Evolutionary conservation across 2,113 vertebrate genomes (phyloP).

Genomic region (Oreotrochilus melanogaster): DNA sequence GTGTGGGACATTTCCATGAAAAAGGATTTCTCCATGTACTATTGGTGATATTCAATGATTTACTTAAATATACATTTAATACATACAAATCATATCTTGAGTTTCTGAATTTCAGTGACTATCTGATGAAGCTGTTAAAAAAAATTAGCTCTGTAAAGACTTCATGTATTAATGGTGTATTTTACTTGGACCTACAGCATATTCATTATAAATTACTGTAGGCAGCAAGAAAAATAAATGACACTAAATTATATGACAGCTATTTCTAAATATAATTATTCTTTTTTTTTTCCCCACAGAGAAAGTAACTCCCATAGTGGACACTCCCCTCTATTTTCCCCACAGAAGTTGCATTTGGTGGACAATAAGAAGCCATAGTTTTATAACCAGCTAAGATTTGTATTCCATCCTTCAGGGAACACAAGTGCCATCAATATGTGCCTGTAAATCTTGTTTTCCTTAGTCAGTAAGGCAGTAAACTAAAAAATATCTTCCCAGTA

Average conservation of each 20-base stretch:
- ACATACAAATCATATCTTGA: background rate
- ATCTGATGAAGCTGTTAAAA: background rate
- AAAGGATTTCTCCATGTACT: background rate
- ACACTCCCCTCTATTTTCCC: background rate
- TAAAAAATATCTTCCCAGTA: background rate
- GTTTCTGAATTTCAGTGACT: background rate
- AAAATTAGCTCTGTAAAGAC: background rate
- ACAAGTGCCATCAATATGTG: background rate
- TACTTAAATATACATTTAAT: background rate
- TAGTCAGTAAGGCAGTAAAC: background rate
- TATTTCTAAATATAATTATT: background rate
- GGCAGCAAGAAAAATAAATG: background rate
- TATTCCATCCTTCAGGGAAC: background rate
- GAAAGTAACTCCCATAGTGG: background rate
- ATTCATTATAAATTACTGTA: conserved; percentile 6
- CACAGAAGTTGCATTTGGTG: background rate
- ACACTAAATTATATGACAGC: background rate
- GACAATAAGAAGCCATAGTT: background rate
- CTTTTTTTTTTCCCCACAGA: background rate
- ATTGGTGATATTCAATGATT: background rate
- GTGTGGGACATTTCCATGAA: background rate
- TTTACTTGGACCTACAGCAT: conserved; percentile 2
- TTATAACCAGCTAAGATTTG: background rate
- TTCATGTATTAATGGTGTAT: background rate
- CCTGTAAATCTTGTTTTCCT: background rate